Percentiles rank a stretch among this genome's conserved stretches.
These are phyloP conservation scores for Neuroscelio doddi DNA, from an alignment of 2,888 invertebrate species.

Conservation along the genomic window DNA sequence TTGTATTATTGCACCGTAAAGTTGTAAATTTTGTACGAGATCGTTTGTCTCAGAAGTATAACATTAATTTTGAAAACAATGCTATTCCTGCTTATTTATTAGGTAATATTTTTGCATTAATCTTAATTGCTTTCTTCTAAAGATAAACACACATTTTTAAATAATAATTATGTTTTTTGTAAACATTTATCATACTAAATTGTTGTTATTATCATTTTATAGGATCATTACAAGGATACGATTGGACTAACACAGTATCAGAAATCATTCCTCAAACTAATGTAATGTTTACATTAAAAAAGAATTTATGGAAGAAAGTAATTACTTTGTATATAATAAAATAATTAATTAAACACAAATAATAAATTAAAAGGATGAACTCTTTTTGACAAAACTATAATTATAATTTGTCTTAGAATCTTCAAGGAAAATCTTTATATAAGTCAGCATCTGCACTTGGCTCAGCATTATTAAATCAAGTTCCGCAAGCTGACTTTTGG, in stretches of 20 bases:
- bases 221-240: conserved; percentile 62
- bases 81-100: conserved; percentile 60
- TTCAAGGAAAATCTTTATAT: conserved; percentile 58
- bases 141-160: conserved; percentile 2
- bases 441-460: conserved; percentile 59
- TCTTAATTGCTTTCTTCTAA: too few relatives aligned
- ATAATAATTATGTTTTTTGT: not conserved
- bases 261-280: conserved; percentile 56
- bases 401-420: conserved; percentile 51
- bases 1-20: conserved; percentile 54
- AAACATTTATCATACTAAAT: too few relatives aligned
- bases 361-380: conserved; percentile 5
- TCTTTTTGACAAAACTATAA: conserved; percentile 1
- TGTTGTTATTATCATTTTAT: not conserved
- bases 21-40: conserved; percentile 53
- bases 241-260: conserved; percentile 60
- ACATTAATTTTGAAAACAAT: conserved; percentile 44
- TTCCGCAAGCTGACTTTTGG: conserved; percentile 61
- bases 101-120: conserved; percentile 51
- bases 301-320: conserved; percentile 63
- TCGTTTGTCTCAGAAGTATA: conserved; percentile 56
- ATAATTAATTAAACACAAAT: conserved; percentile 2
- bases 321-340: not conserved
- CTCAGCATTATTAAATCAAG: conserved; percentile 51
- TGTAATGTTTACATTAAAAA: conserved; percentile 53